A percentile compares a stretch with the other conserved stretches of the same genome.
These are phyloP conservation scores for Epinotia demarniana DNA, from an alignment of 2,888 invertebrate genomes.

Conservation along the genomic window DNA sequence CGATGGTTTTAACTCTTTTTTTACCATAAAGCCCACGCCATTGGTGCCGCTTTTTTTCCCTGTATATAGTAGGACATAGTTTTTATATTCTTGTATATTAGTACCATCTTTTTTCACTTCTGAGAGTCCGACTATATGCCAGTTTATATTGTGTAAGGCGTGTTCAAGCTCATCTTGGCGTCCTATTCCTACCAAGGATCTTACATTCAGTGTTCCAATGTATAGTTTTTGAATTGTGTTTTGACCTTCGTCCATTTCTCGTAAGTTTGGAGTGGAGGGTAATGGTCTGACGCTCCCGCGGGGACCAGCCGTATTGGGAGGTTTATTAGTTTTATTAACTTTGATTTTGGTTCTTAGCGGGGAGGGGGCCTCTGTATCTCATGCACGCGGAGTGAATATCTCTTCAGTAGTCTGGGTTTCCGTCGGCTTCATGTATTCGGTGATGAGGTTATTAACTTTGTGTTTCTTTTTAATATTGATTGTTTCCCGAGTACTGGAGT, in stretches of 20 bases:
- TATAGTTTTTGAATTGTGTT: neutral
- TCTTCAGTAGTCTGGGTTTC: neutral
- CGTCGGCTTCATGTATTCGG: slow-evolving; percentile 2
- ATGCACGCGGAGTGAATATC: neutral
- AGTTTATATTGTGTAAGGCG: neutral
- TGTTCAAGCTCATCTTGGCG: neutral
- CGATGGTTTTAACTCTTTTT: neutral
- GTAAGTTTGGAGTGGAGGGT: neutral
- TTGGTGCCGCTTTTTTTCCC: neutral
- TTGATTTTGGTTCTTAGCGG: neutral
- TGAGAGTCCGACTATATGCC: neutral
- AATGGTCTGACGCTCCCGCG: neutral
- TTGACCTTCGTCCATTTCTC: neutral
- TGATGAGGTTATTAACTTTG: neutral
- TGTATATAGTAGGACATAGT: neutral
- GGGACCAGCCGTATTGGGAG: neutral
- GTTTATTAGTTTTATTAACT: neutral
- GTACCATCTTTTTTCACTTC: neutral
- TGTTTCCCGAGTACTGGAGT: neutral
- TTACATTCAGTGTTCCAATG: neutral
- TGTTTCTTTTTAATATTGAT: neutral
- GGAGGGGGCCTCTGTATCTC: slow-evolving; percentile 10
- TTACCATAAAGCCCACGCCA: neutral
- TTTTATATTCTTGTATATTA: neutral
- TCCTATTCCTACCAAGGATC: slow-evolving; percentile 4